Percentiles rank a stretch among this genome's conserved stretches.
These are phyloP conservation scores for Trachymyrmex septentrionalis DNA, from an alignment of 1,140 invertebrate species.

Conservation along the genomic window DNA sequence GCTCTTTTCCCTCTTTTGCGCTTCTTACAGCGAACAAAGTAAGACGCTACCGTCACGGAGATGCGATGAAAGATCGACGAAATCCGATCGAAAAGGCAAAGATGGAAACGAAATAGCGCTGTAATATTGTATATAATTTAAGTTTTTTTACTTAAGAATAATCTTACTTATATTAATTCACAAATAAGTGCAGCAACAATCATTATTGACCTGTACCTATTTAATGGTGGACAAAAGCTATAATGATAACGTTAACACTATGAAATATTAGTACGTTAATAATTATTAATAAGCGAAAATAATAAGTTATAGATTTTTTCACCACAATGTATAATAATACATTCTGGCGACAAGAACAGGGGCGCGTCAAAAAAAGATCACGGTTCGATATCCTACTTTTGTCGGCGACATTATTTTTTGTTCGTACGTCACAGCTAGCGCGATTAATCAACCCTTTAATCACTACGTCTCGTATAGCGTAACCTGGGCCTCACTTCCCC, in stretches of 20 bases:
- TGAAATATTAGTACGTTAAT: not conserved
- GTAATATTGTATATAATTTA: too few species aligned
- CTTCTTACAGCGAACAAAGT: not conserved
- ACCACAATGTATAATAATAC: not conserved
- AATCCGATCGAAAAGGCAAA: not conserved
- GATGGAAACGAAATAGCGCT: not conserved
- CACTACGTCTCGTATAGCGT: not conserved
- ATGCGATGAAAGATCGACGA: conserved; percentile 9
- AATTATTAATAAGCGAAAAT: not conserved
- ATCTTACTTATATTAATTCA: not conserved
- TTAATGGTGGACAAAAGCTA: not conserved
- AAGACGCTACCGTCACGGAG: not conserved
- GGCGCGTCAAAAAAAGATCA: conserved; percentile 4
- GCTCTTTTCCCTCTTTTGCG: conserved; percentile 6
- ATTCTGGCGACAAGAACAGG: not conserved
- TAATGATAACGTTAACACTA: not conserved
- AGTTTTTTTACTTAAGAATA: not conserved
- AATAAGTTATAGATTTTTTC: not conserved
- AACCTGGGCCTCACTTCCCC: not conserved
- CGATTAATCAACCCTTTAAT: conserved; percentile 76
- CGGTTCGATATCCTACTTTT: conserved; percentile 28
- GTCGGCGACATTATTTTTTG: conserved; percentile 24
- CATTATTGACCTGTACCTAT: too few species aligned
- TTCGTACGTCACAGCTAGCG: conserved; percentile 12
- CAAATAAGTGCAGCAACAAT: not conserved